Base-by-base conservation (phyloP, 2,888 invertebrate genomes). In the Eupithecia tripunctaria region DNA sequence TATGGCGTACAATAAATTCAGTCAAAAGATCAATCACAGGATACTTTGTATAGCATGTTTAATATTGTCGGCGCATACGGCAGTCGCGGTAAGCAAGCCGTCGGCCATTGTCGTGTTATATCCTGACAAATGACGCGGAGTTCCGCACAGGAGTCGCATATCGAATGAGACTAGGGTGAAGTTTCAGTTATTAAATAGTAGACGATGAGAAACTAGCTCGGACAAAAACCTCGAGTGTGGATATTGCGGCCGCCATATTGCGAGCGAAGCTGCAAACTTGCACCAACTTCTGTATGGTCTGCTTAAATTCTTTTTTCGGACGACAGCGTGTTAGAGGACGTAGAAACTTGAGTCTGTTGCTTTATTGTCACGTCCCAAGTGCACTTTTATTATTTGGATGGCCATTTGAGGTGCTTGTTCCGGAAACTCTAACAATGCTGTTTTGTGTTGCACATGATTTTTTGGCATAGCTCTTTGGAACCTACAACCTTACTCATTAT, bases 151-250 rank as follows among this genome's bases (percentile, higher is more conserved):
- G 89, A 88, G 86, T 84, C 89, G 92, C 91, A 94, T 94, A 91
- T 89, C 88, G 85, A 91, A 93, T 91, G 90, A 92, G 89, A 86
- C 85, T 83, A 87, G 88, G 90, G 82, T 86, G 81, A 93, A 94
- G 89, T 94, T 94, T 91, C 85, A 85, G 87, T 92, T 94, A 94
- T 94, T 93, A 94, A 90, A 93, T 92, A 89, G 88, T 87, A 85
- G 89, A 88, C 85, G 89, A 91, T 92, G 91, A 93, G 91, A 92
- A 92, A 91, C 87, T 88, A 88, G 85, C 80, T 83, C 85, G 83
- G 86, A 89, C 93, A 94, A 94, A 94, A 94, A 94, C 86, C 88
- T 82, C 85, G 80, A 81, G 86, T 80, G 85, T 84, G 87, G 88
- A 91, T 92, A 94, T 93, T 93, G 92, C 89, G 87, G 75, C 83